phyloP scores from a whole-genome alignment of 2,888 invertebrate genomes.

The Parnassius mnemosyne region DNA sequence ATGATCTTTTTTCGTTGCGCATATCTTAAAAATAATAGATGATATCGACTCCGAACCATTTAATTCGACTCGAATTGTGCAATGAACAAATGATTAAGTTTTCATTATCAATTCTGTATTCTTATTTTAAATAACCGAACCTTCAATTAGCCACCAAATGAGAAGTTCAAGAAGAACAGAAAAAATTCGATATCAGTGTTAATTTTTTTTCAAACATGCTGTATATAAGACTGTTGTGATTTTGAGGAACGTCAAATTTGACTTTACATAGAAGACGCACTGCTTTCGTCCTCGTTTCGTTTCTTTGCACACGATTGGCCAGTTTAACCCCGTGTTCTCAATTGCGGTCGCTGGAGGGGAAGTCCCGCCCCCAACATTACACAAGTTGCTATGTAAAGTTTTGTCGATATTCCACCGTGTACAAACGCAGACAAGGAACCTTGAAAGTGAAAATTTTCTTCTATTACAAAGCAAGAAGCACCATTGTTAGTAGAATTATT shows the following conservation, averaged over 20 bases:
- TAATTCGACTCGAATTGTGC: no score
- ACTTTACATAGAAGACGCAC: slow-evolving; percentile 58
- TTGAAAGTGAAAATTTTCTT: slow-evolving; percentile 17
- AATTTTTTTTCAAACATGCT: slow-evolving; percentile 38
- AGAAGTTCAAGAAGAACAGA: no score
- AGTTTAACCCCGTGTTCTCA: slow-evolving; percentile 30
- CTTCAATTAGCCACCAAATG: no score
- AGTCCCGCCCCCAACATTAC: slow-evolving; percentile 43
- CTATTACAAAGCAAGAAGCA: slow-evolving; percentile 19
- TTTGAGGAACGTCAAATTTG: slow-evolving; percentile 63
- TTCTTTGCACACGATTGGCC: slow-evolving; percentile 50
- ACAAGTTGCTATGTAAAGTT: slow-evolving; percentile 48
- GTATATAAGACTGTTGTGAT: slow-evolving; percentile 56
- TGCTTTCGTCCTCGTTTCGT: slow-evolving; percentile 65
- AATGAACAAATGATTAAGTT: no score
- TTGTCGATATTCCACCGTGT: slow-evolving; percentile 41
- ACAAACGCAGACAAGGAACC: slow-evolving; percentile 17
- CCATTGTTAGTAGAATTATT: slow-evolving; percentile 14
- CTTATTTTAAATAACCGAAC: no score
- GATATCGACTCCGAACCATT: no score
- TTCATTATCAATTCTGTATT: no score
- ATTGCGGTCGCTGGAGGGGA: slow-evolving; percentile 23
- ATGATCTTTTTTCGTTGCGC: no score
- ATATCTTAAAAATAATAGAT: no score
- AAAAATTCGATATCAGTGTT: no score